Evolutionary conservation across 2,888 invertebrate genomes (phyloP), one percentile per base, ranked within the genome.

Genomic region (Polymixis lichenea): DNA sequence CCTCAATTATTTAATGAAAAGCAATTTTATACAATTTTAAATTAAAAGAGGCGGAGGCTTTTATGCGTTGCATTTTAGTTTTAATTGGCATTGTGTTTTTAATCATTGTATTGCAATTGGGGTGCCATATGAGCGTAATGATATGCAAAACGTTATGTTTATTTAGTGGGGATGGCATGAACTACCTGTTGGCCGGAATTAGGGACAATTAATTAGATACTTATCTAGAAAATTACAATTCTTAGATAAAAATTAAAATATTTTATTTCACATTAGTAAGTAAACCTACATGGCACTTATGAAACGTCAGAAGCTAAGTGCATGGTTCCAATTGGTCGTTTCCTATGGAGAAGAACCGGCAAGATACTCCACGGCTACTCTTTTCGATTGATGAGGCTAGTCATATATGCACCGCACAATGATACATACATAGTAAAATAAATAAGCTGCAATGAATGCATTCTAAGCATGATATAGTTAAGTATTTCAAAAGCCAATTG

Each of bases 1-100:
- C 25, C 73, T 58, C 55, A 75, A 74, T 87, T 85, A 80, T 73
- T 70, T 17, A 38, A 65, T 53, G 76, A 84, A 86, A 79, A 86
- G 73, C 66, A 74, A 67, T 83, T 73, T 72, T 71, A 68, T 61
- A 71, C 28, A 43, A 66, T 84, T 83, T 65, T 68, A 69, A 56
- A 76, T 66, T 66, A 73, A 79, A 67, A 71, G 51, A 70, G 25
- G 58, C 19, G 62, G 53, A 56, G 7, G 71, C 65, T 72, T 75
- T 79, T 79, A 75, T 86, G 62, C 13, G 58, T 62, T 79, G 49
- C 17, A 49, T 84, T 73, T 68, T 60, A 58, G 62, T 78, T 86
- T 78, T 66, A 72, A 75, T 75, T 82, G 69, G 58, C 69, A 76
- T 84, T 86, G 67, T 86, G 49, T 79, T 78, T 66, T 67, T 58